These are phyloP conservation scores for Musca domestica DNA, from an alignment of 1,140 invertebrate genomes.

Conservation along the genomic window DNA sequence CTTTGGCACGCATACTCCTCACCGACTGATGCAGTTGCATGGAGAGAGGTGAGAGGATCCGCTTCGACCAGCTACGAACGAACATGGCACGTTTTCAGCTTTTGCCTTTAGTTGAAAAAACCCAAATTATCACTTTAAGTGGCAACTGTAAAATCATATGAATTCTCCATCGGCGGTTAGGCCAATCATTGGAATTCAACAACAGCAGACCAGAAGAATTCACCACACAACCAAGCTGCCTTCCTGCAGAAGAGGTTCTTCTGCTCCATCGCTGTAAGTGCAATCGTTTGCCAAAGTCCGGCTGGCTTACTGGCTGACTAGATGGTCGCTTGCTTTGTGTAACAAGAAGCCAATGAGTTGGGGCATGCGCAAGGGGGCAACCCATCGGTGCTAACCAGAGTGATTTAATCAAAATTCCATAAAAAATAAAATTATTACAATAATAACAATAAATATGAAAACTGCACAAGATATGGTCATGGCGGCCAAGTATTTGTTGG, in stretches of 20 bases:
- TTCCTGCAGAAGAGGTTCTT: too few relatives aligned
- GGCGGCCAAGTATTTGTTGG: neutral
- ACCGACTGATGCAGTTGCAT: neutral
- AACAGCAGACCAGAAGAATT: too few relatives aligned
- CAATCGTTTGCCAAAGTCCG: too few relatives aligned
- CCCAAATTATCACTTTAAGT: conserved; percentile 22
- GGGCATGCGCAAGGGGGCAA: too few relatives aligned
- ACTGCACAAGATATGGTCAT: conserved; percentile 13
- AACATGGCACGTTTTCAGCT: conserved; percentile 11
- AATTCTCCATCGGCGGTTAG: neutral
- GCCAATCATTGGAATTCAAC: too few relatives aligned
- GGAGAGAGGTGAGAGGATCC: too few relatives aligned
- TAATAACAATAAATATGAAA: conserved; percentile 23
- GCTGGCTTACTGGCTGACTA: too few relatives aligned
- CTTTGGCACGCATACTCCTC: conserved; percentile 5
- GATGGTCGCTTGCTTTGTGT: neutral
- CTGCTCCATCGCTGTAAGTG: too few relatives aligned
- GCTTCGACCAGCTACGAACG: neutral
- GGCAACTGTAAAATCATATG: conserved; percentile 21
- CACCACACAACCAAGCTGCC: too few relatives aligned
- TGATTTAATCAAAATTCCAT: conserved; percentile 23
- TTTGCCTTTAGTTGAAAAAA: conserved; percentile 1
- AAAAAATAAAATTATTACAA: conserved; percentile 22
- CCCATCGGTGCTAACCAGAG: conserved; percentile 8
- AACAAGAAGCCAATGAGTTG: too few relatives aligned